These are phyloP conservation scores for Callospermophilus lateralis DNA, from an alignment of 2,113 vertebrate species.

Conservation along the genomic window DNA sequence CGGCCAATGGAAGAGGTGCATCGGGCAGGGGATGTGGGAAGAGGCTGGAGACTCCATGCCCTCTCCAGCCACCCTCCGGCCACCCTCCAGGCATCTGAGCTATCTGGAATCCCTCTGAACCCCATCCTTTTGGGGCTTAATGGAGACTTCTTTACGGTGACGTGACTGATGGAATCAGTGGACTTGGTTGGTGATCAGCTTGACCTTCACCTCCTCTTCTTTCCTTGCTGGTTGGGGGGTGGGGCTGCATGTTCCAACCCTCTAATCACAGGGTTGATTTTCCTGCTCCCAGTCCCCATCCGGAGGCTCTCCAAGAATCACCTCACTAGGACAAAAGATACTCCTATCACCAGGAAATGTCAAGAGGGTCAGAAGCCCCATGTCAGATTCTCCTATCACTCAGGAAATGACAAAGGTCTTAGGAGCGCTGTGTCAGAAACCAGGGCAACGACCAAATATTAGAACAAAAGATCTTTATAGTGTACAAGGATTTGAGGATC, in stretches of 20 bases:
- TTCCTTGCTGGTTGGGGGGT: not conserved
- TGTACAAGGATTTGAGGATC: not conserved
- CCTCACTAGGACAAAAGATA: not conserved
- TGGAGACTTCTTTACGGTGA: not conserved
- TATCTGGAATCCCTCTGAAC: not conserved
- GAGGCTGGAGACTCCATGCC: not conserved
- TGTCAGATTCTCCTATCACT: not conserved
- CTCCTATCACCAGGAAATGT: not conserved
- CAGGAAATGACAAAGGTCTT: not conserved
- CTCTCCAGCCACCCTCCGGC: not conserved
- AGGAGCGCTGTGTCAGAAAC: not conserved
- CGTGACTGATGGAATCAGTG: not conserved
- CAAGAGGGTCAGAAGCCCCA: not conserved
- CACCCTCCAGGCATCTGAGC: too few species aligned
- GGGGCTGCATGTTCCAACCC: not conserved
- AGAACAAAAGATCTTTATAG: not conserved
- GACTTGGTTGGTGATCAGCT: not conserved
- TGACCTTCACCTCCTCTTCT: not conserved
- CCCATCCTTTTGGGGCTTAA: not conserved
- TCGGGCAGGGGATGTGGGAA: not conserved
- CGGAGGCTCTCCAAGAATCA: not conserved
- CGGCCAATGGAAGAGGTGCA: not conserved
- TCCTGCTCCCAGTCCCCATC: not conserved
- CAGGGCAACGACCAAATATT: not conserved
- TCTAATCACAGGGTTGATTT: not conserved